These are phyloP conservation scores for Botia almorhae DNA, from an alignment of 2,797 vertebrate genomes.

Conservation along the genomic window DNA sequence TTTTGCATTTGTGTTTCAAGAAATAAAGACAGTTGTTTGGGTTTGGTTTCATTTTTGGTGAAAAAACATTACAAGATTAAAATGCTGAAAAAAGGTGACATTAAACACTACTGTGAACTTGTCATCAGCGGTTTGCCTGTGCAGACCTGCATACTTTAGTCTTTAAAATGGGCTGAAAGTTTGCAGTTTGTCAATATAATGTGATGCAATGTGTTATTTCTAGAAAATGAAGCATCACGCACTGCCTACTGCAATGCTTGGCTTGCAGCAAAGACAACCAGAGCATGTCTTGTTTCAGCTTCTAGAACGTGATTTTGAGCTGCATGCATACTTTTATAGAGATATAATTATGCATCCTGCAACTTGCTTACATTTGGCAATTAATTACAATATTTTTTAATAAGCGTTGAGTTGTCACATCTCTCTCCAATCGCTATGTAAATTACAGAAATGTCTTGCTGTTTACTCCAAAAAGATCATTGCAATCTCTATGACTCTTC, in stretches of 20 bases:
- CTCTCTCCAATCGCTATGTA: conserved; percentile 61
- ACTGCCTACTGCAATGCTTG: not conserved
- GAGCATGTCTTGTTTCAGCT: not conserved
- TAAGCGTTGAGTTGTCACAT: conserved; percentile 57
- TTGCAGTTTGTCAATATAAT: not conserved
- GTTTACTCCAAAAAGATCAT: conserved; percentile 59
- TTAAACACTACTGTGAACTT: not conserved
- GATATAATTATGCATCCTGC: conserved; percentile 25
- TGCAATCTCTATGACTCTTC: conserved; percentile 25
- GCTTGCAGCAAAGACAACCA: not conserved
- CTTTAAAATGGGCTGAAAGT: not conserved
- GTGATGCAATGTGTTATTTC: not conserved
- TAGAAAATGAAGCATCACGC: not conserved
- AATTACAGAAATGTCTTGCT: conserved; percentile 63
- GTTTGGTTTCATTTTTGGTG: not conserved
- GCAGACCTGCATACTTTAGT: not conserved
- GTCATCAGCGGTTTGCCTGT: not conserved
- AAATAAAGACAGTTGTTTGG: not conserved
- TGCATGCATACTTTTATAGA: conserved; percentile 33
- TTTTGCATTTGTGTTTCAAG: not conserved
- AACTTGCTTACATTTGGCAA: conserved; percentile 51
- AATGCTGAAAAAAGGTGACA: not conserved
- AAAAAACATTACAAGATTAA: not conserved
- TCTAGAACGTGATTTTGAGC: not conserved
- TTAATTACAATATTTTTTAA: conserved; percentile 63